Evolutionary conservation across 2,113 vertebrate genomes (phyloP).

Genomic region (Limanda limanda): DNA sequence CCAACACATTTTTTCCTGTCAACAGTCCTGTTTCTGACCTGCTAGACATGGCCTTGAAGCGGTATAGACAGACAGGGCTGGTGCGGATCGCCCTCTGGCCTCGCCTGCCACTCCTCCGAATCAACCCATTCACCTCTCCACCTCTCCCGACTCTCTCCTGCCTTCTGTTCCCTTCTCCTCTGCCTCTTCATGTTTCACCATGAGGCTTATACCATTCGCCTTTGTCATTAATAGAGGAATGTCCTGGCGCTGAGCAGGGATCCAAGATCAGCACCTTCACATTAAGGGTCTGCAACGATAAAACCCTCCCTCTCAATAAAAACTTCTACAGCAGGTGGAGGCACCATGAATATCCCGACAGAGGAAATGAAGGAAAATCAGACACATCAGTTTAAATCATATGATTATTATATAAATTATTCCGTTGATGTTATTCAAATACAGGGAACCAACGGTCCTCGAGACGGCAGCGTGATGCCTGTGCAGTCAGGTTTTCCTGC

Average conservation of each 20-base stretch:
- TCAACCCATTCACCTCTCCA: conserved; percentile 63
- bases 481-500: conserved; percentile 48
- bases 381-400: background rate
- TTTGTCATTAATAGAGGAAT: conserved; percentile 75
- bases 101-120: conserved; percentile 41
- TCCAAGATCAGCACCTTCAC: conserved; percentile 42
- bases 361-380: conserved; percentile 4
- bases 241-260: conserved; percentile 48
- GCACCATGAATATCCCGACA: background rate
- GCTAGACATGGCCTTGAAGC: conserved; percentile 40
- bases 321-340: conserved; percentile 12
- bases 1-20: conserved; percentile 49
- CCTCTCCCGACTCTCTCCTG: conserved; percentile 8
- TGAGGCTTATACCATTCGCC: conserved; percentile 58
- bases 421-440: conserved; percentile 29
- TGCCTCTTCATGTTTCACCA: conserved; percentile 63
- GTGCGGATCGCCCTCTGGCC: conserved; percentile 42
- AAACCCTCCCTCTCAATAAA: conserved; percentile 32
- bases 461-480: conserved; percentile 14
- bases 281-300: conserved; percentile 33
- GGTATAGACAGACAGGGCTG: conserved; percentile 26
- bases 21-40: conserved; percentile 33
- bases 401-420: background rate
- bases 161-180: conserved; percentile 32
- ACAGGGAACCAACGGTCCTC: conserved; percentile 19